Percentiles rank a stretch among this genome's conserved stretches.
Conservation (phyloP, 2,113 vertebrate genomes). For the Calidris pygmaea region DNA sequence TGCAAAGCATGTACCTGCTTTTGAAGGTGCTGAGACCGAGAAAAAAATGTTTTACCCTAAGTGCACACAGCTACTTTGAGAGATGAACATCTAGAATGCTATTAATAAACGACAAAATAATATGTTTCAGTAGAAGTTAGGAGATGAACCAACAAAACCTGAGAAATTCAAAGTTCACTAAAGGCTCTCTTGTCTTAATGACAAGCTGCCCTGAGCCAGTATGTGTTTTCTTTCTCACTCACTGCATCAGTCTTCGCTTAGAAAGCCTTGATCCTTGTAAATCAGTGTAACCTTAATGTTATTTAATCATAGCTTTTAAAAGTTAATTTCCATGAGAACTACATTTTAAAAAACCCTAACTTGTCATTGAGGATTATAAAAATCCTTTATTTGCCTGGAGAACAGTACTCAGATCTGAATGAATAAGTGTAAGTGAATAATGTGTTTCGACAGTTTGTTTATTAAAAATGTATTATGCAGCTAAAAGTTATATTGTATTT, state of each 20-base stretch:
- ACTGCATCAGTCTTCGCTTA: not conserved
- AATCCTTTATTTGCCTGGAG: slow-evolving; percentile 65
- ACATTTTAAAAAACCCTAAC: slow-evolving; percentile 8
- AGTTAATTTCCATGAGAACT: slow-evolving; percentile 64
- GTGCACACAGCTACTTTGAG: not conserved
- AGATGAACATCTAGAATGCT: not conserved
- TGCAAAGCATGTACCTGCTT: not conserved
- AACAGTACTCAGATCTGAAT: slow-evolving; percentile 54
- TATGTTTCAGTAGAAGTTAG: not conserved
- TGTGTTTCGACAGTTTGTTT: slow-evolving; percentile 68
- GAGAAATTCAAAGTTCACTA: slow-evolving; percentile 17
- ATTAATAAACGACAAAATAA: not conserved
- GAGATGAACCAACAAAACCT: not conserved
- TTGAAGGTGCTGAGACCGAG: not conserved
- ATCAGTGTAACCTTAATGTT: slow-evolving; percentile 49
- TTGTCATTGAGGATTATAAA: slow-evolving; percentile 68
- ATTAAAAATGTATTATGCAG: slow-evolving; percentile 66
- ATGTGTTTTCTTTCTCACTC: slow-evolving; percentile 11
- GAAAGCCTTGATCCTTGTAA: slow-evolving; percentile 56
- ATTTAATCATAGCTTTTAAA: slow-evolving; percentile 64
- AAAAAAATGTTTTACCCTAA: not conserved
- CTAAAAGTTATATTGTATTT: slow-evolving; percentile 54
- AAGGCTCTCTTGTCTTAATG: not conserved
- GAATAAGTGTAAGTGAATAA: slow-evolving; percentile 53
- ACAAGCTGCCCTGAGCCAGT: not conserved